Conservation (phyloP, 2,113 vertebrate genomes). For the Odontophorus gujanensis region DNA sequence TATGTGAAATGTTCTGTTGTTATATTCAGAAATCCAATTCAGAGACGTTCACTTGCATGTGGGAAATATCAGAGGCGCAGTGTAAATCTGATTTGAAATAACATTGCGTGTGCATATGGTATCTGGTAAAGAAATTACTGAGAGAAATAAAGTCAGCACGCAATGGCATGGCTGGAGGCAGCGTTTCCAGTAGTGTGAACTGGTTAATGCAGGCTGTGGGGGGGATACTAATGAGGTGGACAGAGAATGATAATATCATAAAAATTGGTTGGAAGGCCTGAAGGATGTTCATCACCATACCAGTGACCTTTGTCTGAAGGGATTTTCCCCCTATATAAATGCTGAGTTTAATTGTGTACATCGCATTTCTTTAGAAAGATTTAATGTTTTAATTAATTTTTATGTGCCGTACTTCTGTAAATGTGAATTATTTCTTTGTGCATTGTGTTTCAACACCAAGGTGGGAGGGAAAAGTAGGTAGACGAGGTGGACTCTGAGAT, state of each 20-base stretch:
- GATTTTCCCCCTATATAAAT: constrained; percentile 25
- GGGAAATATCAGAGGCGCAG: constrained; percentile 27
- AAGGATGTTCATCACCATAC: constrained; percentile 17
- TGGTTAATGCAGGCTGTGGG: constrained; percentile 1
- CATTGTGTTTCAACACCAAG: neutral
- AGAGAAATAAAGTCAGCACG: constrained; percentile 58
- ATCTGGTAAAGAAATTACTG: constrained; percentile 7
- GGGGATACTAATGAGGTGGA: neutral
- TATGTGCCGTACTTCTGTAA: constrained; percentile 33
- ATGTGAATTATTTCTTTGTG: constrained; percentile 42
- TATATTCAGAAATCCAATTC: constrained; percentile 66
- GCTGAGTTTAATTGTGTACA: constrained; percentile 41
- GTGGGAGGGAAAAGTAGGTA: neutral
- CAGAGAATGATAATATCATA: neutral
- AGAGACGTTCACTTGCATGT: constrained; percentile 27
- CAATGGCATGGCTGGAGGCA: neutral
- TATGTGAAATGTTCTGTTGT: constrained; percentile 60
- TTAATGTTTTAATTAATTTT: constrained; percentile 72
- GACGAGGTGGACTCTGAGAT: fast-evolving
- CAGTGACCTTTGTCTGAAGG: neutral
- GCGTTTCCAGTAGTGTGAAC: neutral
- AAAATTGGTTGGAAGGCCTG: constrained; percentile 11
- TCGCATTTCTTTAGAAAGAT: constrained; percentile 64
- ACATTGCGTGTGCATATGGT: neutral
- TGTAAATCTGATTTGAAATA: constrained; percentile 66